Evolutionary conservation across 2,113 vertebrate genomes (phyloP), one percentile per base, ranked within the genome.

Genomic region (Athene noctua): DNA sequence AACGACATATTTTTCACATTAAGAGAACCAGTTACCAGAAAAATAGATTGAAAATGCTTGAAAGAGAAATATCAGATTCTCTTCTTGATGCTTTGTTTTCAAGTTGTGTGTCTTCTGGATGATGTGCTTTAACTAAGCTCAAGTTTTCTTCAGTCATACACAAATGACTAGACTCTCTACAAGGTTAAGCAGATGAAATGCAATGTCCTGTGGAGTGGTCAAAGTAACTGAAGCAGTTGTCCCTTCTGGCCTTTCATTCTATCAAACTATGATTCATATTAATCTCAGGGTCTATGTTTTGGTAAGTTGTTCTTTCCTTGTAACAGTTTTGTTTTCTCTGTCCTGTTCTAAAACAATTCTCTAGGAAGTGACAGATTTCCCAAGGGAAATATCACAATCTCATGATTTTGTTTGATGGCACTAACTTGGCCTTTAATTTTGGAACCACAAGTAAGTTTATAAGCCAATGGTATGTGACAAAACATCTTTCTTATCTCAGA

Each of bases 351-450:
- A 88, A 95, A 8, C 3, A 67, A 36, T 86, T 86, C 49, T 88
- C 42, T 44, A 38, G 46, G 32, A 93, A 95, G 47, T 74, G 51
- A 83, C 63, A 86, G 22, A 51, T 85, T 83, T 93, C 74, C 51
- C 29, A 71, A 74, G 55, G 67, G 85, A 92, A 95, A 90, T 90
- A 86, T 66, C 40, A 87, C 22, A 74, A 23, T 30, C 55, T 91
- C 34, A 18, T 74, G 72, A 80, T 88, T 92, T 73, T 74, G 61
- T 91, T 42, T 84, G 61, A 81, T 72, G 52, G 5, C 55, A 74
- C 47, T 78, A 90, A 83, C 36, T n/a, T 86, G 63, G 63, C n/a
- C 71, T 96, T 88, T 93, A 74, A 92, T 83, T 94, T 92, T 86
- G 55, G 15, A 19, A 51, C 25, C 40, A 67, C 9, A 59, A 66